Base-by-base conservation (phyloP, 2,888 invertebrate genomes). In the Apocheima hispidaria region DNA sequence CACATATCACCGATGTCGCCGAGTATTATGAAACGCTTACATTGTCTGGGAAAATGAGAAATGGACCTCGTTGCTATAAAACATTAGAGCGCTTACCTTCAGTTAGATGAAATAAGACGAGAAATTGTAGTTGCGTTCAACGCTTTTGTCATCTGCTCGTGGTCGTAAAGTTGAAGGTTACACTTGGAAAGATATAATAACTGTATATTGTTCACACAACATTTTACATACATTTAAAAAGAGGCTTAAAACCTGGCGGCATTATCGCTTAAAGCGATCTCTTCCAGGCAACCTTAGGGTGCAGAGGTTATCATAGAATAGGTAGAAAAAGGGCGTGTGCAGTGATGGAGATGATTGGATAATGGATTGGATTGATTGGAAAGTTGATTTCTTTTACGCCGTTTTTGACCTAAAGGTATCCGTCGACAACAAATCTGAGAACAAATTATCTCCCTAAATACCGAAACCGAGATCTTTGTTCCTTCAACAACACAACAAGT, bases 1-100 rank as follows among this genome's bases (percentile, higher is more conserved):
- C 41, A 33, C 26, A 46, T 53, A 23, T 43, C 40, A 41, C 20
- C 50, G 43, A 16, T 23, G 53, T 44, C 53, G 14, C 35, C 26
- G 35, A 35, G 53, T 44, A 23, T 54, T 44, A 54, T 16, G n/a
- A 18, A 44, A 23, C 23, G 41, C 43, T 53, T 54, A 54, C 44
- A 44, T 23, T 35, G 53, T 44, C 53, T 23, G 23, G 7, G 23
- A 2, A 16, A 28, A 52, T 52, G 51, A 52, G 40, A 41, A 52
- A 52, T 41, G 40, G 30, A n/a, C 18, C 38, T 21, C 28, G 16
- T 9, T 4, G 44, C 44, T 44, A 35, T 49, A 49, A 26, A 49
- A 49, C 49, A 33, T 49, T 49, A 46, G 20, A n/a, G 12, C 12
- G n/a, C 10, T 12, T 16, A 16, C 1, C 18, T 12, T 20, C 10